Percentiles rank a stretch among this genome's conserved stretches.
Evolutionary conservation across 2,113 vertebrate genomes (phyloP).

Genomic region (Sander lucioperca): DNA sequence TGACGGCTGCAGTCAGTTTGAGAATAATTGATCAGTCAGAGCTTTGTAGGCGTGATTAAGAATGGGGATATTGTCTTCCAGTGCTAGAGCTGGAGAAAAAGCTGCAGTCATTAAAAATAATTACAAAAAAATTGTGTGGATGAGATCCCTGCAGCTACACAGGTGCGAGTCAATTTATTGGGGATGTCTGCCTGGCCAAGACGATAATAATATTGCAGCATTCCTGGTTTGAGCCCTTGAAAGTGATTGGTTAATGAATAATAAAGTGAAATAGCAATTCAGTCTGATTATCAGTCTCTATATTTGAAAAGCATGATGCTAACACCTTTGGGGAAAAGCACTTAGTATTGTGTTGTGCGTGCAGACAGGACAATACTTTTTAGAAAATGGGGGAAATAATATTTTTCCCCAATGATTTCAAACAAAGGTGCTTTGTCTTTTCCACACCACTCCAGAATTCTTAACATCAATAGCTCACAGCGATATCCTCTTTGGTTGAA

Average conservation of each 20-base stretch:
- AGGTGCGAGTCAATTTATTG: background rate
- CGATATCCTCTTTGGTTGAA: slow-evolving; percentile 55
- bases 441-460: slow-evolving; percentile 38
- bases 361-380: slow-evolving; percentile 11
- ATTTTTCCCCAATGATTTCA: background rate
- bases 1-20: too few relatives aligned
- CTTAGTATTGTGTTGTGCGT: background rate
- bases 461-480: slow-evolving; percentile 65
- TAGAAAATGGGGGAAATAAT: slow-evolving; percentile 1
- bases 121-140: background rate
- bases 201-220: background rate
- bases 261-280: background rate
- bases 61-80: background rate
- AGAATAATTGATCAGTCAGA: background rate
- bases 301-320: background rate
- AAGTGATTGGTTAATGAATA: background rate
- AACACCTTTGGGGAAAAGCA: background rate
- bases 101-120: background rate
- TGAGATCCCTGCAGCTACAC: background rate
- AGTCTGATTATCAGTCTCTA: background rate
- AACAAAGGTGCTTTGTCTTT: slow-evolving; percentile 63
- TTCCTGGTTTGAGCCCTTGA: background rate
- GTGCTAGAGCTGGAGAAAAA: background rate
- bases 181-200: background rate
- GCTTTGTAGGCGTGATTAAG: background rate